Conservation (phyloP, 2,888 invertebrate species). For the Drosophila birchii region DNA sequence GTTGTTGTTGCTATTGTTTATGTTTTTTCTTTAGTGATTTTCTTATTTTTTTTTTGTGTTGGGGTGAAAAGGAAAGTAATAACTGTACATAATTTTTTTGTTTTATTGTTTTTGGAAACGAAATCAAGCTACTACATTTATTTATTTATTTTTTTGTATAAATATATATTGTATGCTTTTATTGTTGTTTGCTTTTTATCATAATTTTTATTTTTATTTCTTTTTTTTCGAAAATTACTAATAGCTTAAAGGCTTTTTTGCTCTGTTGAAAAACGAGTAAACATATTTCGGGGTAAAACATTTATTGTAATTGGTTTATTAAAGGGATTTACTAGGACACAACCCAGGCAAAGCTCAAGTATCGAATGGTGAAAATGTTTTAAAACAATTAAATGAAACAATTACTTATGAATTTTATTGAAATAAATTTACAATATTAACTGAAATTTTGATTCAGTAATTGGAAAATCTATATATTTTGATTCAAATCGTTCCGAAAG, state of each 20-base stretch:
- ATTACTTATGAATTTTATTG: conserved; percentile 1
- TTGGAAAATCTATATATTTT: neutral
- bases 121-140: conserved; percentile 40
- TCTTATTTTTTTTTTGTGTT: neutral
- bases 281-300: conserved; percentile 16
- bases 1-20: conserved; percentile 15
- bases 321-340: conserved; percentile 25
- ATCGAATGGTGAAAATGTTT: conserved; percentile 13
- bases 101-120: conserved; percentile 8
- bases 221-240: conserved; percentile 31
- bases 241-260: conserved; percentile 36
- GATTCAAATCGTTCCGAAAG: neutral
- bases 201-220: conserved; percentile 1
- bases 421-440: neutral
- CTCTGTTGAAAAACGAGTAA: conserved; percentile 14
- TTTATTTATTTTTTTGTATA: conserved; percentile 21
- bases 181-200: conserved; percentile 18
- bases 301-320: neutral
- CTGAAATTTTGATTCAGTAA: neutral
- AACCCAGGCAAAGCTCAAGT: conserved; percentile 38
- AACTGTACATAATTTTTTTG: conserved; percentile 54
- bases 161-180: conserved; percentile 46
- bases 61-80: conserved; percentile 24
- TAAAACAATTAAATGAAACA: neutral
- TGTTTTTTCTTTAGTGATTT: conserved; percentile 29